Base-by-base conservation (phyloP, 2,888 invertebrate genomes). In the Nomada fabriciana region DNA sequence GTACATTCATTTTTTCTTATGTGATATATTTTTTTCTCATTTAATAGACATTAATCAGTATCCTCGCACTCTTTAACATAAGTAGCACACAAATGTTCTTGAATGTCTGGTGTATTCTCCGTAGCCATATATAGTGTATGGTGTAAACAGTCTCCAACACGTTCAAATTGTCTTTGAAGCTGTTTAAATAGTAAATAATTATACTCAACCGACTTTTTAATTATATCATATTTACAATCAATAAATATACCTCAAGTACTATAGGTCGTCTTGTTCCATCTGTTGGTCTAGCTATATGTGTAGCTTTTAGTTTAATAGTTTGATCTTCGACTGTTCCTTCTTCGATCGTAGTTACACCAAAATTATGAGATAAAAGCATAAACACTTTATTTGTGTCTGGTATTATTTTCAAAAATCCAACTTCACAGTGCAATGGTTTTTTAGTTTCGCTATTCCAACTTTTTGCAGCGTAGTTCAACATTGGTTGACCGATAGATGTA, bases 341-440 rank as follows among this genome's bases (percentile, higher is more conserved):
- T 91, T 96, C 96, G 0, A 96, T 88, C 0, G 95, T 95, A 0
- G 95, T 94, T 2, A 96, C 87, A 18, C 96, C 96, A 88, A 96
- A 95, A 92, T 96, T 96, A 86, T 96, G 96, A 73, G 96, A 95
- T 5, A 95, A 93, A 7, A 95, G 89, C 18, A 96, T 94, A 0
- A 95, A 94, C 0, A 96, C 88, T 52, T 95, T 91, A 18, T 94
- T 94, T 0, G 95, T 95, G 13, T 94, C 95, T 0, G 95, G 95
- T 60, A 95, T 95, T 63, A 96, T 94, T 68, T 95, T 94, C 9
- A 96, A 90, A 89, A 95, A 96, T 0, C 96, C 96, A 55, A 95
- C 91, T 90, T 96, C 96, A 70, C 95, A 94, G 89, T 96, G 96
- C 95, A 96, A 95, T 0, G 95, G 95, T 2, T 92, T 94, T 43